Evolutionary conservation across 2,797 vertebrate genomes (phyloP).

Genomic region (Scleropages formosus): DNA sequence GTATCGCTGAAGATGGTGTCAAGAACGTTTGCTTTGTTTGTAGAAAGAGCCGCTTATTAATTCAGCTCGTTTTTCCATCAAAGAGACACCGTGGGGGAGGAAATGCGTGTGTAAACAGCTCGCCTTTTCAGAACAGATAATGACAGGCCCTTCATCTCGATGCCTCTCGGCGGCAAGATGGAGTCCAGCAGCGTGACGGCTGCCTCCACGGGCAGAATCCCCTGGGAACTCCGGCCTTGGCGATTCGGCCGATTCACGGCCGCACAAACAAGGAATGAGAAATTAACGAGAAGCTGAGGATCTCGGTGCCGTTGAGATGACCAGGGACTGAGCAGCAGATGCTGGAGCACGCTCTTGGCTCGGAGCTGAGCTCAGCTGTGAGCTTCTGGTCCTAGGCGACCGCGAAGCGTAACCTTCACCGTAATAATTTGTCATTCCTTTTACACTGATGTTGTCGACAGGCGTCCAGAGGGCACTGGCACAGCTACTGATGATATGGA

Average conservation of each 20-base stretch:
- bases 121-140: slow-evolving; percentile 11
- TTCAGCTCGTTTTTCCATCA: slow-evolving; percentile 24
- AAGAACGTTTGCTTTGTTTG: slow-evolving; percentile 26
- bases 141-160: slow-evolving; percentile 12
- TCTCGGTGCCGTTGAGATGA: not conserved
- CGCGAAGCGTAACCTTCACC: slow-evolving; percentile 48
- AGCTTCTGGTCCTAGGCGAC: slow-evolving; percentile 39
- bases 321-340: not conserved
- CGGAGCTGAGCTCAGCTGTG: slow-evolving; percentile 29
- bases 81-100: slow-evolving; percentile 12
- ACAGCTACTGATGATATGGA: slow-evolving; percentile 70
- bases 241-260: not conserved
- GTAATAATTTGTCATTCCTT: slow-evolving; percentile 71
- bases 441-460: slow-evolving; percentile 68
- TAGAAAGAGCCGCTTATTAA: slow-evolving; percentile 21
- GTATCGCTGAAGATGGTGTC: not conserved
- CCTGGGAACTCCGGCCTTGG: not conserved
- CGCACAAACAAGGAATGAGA: not conserved
- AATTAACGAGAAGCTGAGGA: too few species aligned
- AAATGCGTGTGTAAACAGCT: slow-evolving; percentile 16
- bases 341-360: too few species aligned
- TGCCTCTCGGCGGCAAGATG: not conserved
- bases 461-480: slow-evolving; percentile 64
- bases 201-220: slow-evolving; percentile 5
- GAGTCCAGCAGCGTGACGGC: not conserved